Evolutionary conservation across 2,888 invertebrate species (phyloP).

Genomic region (Thera britannica): DNA sequence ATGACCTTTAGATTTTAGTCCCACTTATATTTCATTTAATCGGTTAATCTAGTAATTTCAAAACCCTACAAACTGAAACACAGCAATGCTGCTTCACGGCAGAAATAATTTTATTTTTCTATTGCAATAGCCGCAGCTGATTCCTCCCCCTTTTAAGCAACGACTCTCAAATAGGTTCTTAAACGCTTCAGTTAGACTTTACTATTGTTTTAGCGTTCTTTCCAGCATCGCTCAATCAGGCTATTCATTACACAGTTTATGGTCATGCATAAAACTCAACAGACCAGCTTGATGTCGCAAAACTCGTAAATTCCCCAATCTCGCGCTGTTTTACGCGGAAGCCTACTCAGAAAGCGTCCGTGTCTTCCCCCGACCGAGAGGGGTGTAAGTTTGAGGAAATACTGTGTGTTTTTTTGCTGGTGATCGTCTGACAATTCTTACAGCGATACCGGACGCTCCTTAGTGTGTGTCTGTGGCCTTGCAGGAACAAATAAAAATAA

Average conservation of each 20-base stretch:
- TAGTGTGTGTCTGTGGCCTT: too few relatives aligned
- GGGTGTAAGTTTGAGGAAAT: too few relatives aligned
- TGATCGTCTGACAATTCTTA: too few relatives aligned
- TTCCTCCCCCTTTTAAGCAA: background rate
- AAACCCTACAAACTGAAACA: too few relatives aligned
- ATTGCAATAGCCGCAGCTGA: background rate
- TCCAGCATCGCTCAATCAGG: conserved; percentile 14
- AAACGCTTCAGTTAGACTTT: conserved; percentile 1
- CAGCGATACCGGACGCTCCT: too few relatives aligned
- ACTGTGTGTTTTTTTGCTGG: too few relatives aligned
- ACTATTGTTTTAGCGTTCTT: conserved; percentile 18
- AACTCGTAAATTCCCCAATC: conserved; percentile 15
- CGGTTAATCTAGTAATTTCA: too few relatives aligned
- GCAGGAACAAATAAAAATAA: too few relatives aligned
- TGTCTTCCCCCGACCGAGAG: too few relatives aligned
- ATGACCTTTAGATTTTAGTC: too few relatives aligned
- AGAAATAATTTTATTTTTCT: background rate
- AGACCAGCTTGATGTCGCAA: conserved; percentile 10
- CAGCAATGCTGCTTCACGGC: too few relatives aligned
- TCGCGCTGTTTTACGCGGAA: conserved; percentile 7
- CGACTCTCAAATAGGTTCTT: background rate
- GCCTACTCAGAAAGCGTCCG: conserved; percentile 5
- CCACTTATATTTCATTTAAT: too few relatives aligned
- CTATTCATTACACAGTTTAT: conserved; percentile 17
- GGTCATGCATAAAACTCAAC: conserved; percentile 15